Percentiles rank a stretch among this genome's conserved stretches.
These are phyloP conservation scores for Alcedo quadribrachys DNA, from an alignment of 2,797 vertebrate species.

Conservation along the genomic window DNA sequence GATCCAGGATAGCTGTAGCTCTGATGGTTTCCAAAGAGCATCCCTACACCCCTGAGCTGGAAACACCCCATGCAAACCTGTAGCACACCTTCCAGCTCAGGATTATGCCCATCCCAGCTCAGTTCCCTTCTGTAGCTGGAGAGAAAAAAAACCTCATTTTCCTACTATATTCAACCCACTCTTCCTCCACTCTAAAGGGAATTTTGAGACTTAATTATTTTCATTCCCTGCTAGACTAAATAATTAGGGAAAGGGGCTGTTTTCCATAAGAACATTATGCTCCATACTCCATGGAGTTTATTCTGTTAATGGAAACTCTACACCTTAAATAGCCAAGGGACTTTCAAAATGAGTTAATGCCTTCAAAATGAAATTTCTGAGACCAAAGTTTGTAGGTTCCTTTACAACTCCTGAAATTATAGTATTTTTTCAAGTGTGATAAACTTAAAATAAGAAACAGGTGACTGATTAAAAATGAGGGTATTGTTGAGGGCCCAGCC, in stretches of 20 bases:
- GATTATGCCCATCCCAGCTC: not conserved
- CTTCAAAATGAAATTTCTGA: conserved; percentile 71
- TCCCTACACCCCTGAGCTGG: fast-evolving
- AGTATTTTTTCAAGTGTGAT: conserved; percentile 66
- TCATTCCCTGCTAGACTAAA: conserved; percentile 74
- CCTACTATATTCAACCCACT: not conserved
- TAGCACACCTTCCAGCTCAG: not conserved
- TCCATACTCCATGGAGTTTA: conserved; percentile 33
- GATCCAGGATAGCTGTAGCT: not conserved
- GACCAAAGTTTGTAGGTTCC: conserved; percentile 55
- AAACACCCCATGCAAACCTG: not conserved
- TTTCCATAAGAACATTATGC: conserved; percentile 62
- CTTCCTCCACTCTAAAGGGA: conserved; percentile 2
- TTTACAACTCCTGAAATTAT: conserved; percentile 64
- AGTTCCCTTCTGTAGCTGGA: not conserved
- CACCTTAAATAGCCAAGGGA: conserved; percentile 62
- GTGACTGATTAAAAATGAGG: conserved; percentile 69
- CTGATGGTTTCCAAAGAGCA: not conserved
- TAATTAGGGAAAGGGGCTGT: conserved; percentile 70
- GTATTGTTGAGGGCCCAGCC: conserved; percentile 47
- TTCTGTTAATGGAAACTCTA: conserved; percentile 69
- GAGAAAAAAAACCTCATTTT: conserved; percentile 4
- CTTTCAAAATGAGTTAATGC: conserved; percentile 69
- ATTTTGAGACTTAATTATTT: conserved; percentile 70
- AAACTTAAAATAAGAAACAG: conserved; percentile 73